A percentile compares a stretch with the other conserved stretches of the same genome.
Conservation (phyloP, 2,888 invertebrate genomes). For the Encarsia formosa region DNA sequence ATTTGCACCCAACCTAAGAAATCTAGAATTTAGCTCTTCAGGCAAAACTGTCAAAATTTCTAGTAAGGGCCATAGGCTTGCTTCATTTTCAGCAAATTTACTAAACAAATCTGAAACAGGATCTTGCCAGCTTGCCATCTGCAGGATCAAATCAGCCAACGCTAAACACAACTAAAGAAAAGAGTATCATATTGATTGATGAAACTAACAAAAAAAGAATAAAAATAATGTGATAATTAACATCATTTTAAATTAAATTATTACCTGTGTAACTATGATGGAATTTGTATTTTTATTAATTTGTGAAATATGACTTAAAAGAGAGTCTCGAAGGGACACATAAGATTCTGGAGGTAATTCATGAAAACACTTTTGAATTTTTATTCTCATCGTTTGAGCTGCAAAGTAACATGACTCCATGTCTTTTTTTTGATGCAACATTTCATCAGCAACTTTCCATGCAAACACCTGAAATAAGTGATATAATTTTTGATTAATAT, state of each 20-base stretch:
- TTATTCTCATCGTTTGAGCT: conserved; percentile 95
- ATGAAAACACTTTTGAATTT: conserved; percentile 87
- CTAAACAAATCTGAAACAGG: conserved; percentile 81
- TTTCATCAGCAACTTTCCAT: conserved; percentile 94
- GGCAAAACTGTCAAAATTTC: conserved; percentile 92
- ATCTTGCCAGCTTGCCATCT: conserved; percentile 90
- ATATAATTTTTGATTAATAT: no score
- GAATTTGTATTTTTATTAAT: conserved; percentile 75
- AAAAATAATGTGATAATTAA: background rate
- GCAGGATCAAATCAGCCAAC: conserved; percentile 86
- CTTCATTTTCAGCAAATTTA: conserved; percentile 62
- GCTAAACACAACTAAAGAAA: conserved; percentile 73
- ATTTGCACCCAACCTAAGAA: conserved; percentile 82
- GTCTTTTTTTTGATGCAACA: conserved; percentile 83
- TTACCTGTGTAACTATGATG: conserved; percentile 78
- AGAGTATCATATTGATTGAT: background rate
- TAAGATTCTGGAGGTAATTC: conserved; percentile 85
- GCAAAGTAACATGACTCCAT: conserved; percentile 95
- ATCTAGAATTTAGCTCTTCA: conserved; percentile 86
- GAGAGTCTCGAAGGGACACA: conserved; percentile 81
- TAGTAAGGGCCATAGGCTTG: conserved; percentile 76
- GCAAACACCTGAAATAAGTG: conserved; percentile 79
- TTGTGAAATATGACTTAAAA: conserved; percentile 80
- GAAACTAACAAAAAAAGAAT: conserved; percentile 9
- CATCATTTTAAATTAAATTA: background rate